These are phyloP conservation scores for Lampropteryx suffumata DNA, from an alignment of 2,888 invertebrate genomes.

Conservation along the genomic window DNA sequence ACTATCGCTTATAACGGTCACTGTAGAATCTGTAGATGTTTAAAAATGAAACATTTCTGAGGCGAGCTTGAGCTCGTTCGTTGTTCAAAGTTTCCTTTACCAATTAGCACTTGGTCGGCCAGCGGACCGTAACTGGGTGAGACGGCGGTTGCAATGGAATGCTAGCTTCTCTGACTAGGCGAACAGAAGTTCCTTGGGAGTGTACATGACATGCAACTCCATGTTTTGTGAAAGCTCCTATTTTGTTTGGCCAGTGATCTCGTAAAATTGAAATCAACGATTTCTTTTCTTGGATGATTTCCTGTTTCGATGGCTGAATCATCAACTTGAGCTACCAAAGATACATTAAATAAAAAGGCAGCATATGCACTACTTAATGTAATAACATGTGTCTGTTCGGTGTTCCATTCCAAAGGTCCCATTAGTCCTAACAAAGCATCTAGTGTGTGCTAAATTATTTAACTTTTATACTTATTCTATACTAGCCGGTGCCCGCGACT, in stretches of 20 bases:
- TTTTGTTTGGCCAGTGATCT: conserved; percentile 16
- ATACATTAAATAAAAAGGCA: no score
- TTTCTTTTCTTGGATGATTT: conserved; percentile 16
- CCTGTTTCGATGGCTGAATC: conserved; percentile 9
- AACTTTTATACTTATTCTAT: no score
- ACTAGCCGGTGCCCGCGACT: no score
- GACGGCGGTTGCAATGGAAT: conserved; percentile 57
- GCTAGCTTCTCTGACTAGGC: conserved; percentile 53
- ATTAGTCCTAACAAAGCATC: no score
- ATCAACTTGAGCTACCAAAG: no score
- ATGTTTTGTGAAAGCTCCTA: conserved; percentile 31
- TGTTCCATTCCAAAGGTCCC: no score
- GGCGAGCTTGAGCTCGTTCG: conserved; percentile 80
- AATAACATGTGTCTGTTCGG: no score
- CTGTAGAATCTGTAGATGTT: conserved; percentile 66
- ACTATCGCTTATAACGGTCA: conserved; percentile 74
- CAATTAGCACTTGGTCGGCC: conserved; percentile 80
- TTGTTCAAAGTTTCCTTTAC: conserved; percentile 82
- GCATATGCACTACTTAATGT: no score
- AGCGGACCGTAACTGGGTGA: conserved; percentile 81
- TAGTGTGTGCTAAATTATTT: no score
- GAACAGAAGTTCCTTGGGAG: conserved; percentile 51
- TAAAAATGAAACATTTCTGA: conserved; percentile 82
- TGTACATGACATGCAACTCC: conserved; percentile 40
- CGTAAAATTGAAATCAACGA: conserved; percentile 25